Evolutionary conservation across 2,797 vertebrate genomes (phyloP).

Genomic region (Acanthurus leucopareius): DNA sequence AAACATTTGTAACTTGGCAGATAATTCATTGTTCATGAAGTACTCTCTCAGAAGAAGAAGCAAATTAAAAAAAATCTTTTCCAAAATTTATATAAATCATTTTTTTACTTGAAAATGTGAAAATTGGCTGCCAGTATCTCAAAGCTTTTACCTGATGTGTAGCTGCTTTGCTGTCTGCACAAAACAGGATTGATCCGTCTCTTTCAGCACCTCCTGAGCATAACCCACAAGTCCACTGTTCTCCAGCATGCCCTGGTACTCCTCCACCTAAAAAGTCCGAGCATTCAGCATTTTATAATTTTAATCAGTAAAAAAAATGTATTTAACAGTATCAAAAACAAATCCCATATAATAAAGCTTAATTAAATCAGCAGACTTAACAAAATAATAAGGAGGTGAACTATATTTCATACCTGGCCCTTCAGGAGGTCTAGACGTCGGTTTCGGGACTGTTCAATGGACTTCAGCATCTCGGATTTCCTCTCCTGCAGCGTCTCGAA

Average conservation of each 20-base stretch:
- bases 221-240: conserved; percentile 97
- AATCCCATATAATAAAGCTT: no score
- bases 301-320: neutral
- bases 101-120: neutral
- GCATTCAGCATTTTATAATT: neutral
- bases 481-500: conserved; percentile 92
- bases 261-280: conserved; percentile 84
- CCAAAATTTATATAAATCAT: neutral
- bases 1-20: neutral
- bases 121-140: no score
- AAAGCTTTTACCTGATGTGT: conserved; percentile 89
- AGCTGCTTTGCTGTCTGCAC: conserved; percentile 98
- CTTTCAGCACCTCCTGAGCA: conserved; percentile 98
- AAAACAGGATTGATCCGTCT: conserved; percentile 97
- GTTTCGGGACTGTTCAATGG: conserved; percentile 90
- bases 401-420: conserved; percentile 82
- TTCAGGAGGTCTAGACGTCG: conserved; percentile 90
- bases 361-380: no score
- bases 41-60: neutral
- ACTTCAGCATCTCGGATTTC: conserved; percentile 89
- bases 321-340: neutral
- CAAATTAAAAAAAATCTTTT: neutral
- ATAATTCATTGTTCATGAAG: neutral
- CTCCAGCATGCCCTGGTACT: conserved; percentile 97
- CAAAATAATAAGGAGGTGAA: no score